phyloP scores from a whole-genome alignment of 2,888 invertebrate genomes.

The Stictocephala bisonia region DNA sequence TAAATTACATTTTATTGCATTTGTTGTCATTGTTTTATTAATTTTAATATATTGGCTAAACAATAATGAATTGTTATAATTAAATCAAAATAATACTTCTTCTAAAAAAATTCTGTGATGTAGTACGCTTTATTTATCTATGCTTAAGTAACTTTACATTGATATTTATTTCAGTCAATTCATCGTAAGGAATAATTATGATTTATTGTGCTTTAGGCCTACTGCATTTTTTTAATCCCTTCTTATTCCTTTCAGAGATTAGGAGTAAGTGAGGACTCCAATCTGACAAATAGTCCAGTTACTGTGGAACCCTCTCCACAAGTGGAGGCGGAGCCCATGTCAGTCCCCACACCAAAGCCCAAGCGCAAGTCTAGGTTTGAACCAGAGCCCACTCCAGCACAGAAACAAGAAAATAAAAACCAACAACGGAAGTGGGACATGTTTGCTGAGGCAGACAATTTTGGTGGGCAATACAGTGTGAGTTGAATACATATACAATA shows the following conservation, averaged over 20 bases:
- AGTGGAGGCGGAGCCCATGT: background rate
- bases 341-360: constrained; percentile 46
- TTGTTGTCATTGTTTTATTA: too few relatives aligned
- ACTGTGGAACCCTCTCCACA: constrained; percentile 39
- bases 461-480: constrained; percentile 79
- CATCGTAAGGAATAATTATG: constrained; percentile 17
- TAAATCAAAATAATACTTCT: too few relatives aligned
- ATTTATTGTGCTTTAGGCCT: too few relatives aligned
- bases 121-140: too few relatives aligned
- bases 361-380: constrained; percentile 57
- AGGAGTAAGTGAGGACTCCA: constrained; percentile 72
- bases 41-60: too few relatives aligned
- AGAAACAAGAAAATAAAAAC: constrained; percentile 24
- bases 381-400: constrained; percentile 42
- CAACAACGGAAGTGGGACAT: constrained; percentile 75
- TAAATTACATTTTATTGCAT: too few relatives aligned
- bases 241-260: constrained; percentile 69
- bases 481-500: constrained; percentile 64
- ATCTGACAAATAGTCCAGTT: constrained; percentile 59
- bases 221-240: too few relatives aligned
- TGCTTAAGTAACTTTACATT: too few relatives aligned
- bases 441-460: constrained; percentile 93
- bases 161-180: too few relatives aligned
- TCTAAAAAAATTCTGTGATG: too few relatives aligned
- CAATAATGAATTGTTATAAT: too few relatives aligned